Base-by-base conservation (phyloP, 1,140 invertebrate genomes). In the Cydia strobilella region DNA sequence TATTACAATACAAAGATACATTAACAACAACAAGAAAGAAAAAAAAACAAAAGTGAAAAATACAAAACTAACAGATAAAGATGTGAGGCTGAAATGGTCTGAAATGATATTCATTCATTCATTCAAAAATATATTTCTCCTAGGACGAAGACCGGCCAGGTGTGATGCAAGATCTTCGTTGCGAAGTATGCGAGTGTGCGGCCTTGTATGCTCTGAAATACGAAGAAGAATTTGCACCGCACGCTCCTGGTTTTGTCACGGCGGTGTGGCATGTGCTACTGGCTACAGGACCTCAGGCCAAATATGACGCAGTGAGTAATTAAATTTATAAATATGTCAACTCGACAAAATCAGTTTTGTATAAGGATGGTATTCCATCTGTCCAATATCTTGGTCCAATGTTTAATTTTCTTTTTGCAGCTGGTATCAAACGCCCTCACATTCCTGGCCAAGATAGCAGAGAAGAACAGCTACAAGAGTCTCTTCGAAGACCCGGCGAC, bases 191-290 rank as follows among this genome's bases (percentile, higher is more conserved):
- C 92, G 98, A 99, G 86, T 99, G 99, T 88, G 95, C 99, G 15
- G 95, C 96, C 1, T 93, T 99, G 35, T 99, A 99, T 93, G 98
- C 98, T 1, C 96, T 98, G 80, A 99, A 99, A 89, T 99, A 99
- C 86, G 98, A 99, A 89, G 99, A 99, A 93, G 99, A 99, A 86
- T 99, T 99, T 92, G 94, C 95, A 48, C 95, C 96, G 10, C 98
- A 97, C 91, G 94, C 99, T 59, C 96, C 97, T 6, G 94, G 94
- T 39, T 99, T 99, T 94, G 98, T 99, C 3, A 97, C 96, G 0
- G 96, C 96, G 48, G 96, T 99, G 72, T 99, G 98, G 98, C 96
- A 96, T 80, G 94, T 99, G 31, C 93, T 99, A 48, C 95, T 97
- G 35, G 95, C 95, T 10, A 98, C 97, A 7, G 96, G 97, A 12